Evolutionary conservation across 2,113 vertebrate species (phyloP), one percentile per base, ranked within the genome.

Genomic region (Rynchops niger): DNA sequence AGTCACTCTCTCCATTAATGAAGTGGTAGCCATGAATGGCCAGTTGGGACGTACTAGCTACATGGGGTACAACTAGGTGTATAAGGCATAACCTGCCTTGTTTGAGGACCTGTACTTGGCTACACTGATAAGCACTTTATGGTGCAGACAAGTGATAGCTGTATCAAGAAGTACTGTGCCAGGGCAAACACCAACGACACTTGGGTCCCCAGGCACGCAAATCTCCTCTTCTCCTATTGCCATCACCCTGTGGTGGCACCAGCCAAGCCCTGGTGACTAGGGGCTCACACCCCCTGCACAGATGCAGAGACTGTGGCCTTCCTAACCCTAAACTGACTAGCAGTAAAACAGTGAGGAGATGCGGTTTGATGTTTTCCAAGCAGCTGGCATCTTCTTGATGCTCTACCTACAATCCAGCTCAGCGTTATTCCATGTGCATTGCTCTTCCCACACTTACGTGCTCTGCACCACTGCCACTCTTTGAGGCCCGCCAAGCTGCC

Each of bases 371-470:
- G 2, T 84, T 58, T 70, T 69, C 49, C 55, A 71, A 59, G 42
- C 1, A 2, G 11, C 29, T 0, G 0, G 11, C 21, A 34, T 40
- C 21, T 50, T 55, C 59, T 19, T 15, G 19, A 45, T 34, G 32
- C 36, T 76, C 45, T 45, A 45, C 45, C 45, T 45, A 13, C 30
- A 20, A 27, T 16, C 36, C 55, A 76, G 47, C 40, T 16, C 1
- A 10, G 40, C 62, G 27, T 6, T 22, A 42, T 6, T 18, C 47
- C 47, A 34, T 1, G 4, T 32, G 16, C 26, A 14, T 20, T 4
- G 3, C n/a, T 73, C 30, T 62, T 20, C 29, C 20, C 4, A 15
- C 17, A 27, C 2, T 5, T 25, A 29, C 2, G 6, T 49, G 12
- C 34, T 59, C 9, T 0, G 5, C 25, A 27, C 38, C 38, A 18